A percentile compares a stretch with the other conserved stretches of the same genome.
Conservation (phyloP, 1,140 invertebrate genomes). For the Muscidifurax raptorellus region DNA sequence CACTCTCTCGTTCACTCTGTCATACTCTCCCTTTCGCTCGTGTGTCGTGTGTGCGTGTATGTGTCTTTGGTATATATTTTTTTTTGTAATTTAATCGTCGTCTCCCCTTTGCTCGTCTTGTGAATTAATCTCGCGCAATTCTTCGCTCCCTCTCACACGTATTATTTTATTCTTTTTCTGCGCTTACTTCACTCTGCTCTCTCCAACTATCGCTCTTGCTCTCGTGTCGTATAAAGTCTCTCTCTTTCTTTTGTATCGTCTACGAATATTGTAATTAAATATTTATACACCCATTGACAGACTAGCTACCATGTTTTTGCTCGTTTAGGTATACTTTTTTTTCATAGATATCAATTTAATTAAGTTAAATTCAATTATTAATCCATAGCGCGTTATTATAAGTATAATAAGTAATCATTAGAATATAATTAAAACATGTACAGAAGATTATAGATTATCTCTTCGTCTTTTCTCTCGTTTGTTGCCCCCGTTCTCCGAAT, state of each 20-base stretch:
- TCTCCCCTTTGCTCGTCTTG: not conserved
- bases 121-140: constrained; percentile 7
- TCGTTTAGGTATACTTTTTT: constrained; percentile 68
- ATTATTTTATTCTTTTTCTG: constrained; percentile 9
- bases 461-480: constrained; percentile 55
- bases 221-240: constrained; percentile 34
- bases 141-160: constrained; percentile 16
- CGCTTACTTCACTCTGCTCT: not conserved
- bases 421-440: constrained; percentile 74
- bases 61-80: constrained; percentile 27
- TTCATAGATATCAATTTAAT: constrained; percentile 73
- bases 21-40: constrained; percentile 23
- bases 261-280: constrained; percentile 70
- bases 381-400: constrained; percentile 71
- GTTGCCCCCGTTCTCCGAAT: constrained; percentile 47
- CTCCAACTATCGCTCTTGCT: too few relatives aligned
- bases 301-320: constrained; percentile 72
- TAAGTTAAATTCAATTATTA: constrained; percentile 69
- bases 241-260: constrained; percentile 45
- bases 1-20: not conserved
- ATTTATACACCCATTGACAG: constrained; percentile 74
- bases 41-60: constrained; percentile 44
- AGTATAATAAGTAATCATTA: constrained; percentile 73
- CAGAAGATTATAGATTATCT: constrained; percentile 73
- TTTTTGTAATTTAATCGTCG: constrained; percentile 5